A percentile compares a stretch with the other conserved stretches of the same genome.
Evolutionary conservation across 2,113 vertebrate species (phyloP).

Genomic region (Planiliza haematocheilus): DNA sequence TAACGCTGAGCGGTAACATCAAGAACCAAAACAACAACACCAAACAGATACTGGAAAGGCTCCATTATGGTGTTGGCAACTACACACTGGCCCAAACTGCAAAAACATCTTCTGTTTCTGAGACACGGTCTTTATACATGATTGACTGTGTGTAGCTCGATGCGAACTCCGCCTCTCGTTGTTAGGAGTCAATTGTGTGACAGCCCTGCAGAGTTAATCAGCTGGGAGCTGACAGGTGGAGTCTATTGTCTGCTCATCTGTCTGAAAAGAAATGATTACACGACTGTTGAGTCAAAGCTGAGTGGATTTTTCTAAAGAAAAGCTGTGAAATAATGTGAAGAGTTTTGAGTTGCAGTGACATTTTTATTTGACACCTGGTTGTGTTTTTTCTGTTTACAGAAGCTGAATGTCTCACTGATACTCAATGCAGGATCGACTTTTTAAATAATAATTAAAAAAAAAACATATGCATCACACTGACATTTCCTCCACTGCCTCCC

Average conservation of each 20-base stretch:
- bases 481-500: conserved; percentile 24
- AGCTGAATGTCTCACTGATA: conserved; percentile 22
- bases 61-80: conserved; percentile 53
- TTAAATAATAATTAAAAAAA: conserved; percentile 12
- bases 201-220: conserved; percentile 73
- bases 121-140: conserved; percentile 52
- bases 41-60: conserved; percentile 37
- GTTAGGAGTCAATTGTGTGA: conserved; percentile 61
- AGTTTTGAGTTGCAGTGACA: conserved; percentile 23
- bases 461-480: conserved; percentile 23
- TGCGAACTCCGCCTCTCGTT: conserved; percentile 52
- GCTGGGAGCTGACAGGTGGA: conserved; percentile 66
- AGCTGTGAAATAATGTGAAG: background rate
- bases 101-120: background rate
- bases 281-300: conserved; percentile 31
- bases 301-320: conserved; percentile 18
- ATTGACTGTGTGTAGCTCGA: conserved; percentile 22
- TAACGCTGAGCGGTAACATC: conserved; percentile 35
- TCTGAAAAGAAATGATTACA: conserved; percentile 52
- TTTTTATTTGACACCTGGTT: conserved; percentile 7
- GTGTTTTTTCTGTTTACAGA: conserved; percentile 30
- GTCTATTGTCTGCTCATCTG: conserved; percentile 62
- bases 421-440: background rate
- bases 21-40: conserved; percentile 35
- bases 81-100: conserved; percentile 20